Conservation (phyloP, 2,797 vertebrate genomes). For the Phrynocephalus vlangalii region DNA sequence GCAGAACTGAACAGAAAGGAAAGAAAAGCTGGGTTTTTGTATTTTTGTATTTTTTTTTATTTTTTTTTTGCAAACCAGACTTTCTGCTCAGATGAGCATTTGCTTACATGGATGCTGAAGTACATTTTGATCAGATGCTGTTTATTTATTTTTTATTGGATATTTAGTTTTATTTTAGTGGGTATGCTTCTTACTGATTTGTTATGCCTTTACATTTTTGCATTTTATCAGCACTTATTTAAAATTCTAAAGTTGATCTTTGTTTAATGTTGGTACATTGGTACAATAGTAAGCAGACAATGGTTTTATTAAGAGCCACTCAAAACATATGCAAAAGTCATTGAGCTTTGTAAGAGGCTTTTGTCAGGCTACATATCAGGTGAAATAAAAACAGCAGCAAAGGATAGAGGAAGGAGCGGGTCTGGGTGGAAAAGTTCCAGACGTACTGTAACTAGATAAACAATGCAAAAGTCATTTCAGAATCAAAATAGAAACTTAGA, state of each 20-base stretch:
- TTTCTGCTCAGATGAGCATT: background rate
- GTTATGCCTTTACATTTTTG: no score
- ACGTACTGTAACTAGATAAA: background rate
- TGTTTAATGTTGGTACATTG: no score
- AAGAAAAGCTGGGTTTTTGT: background rate
- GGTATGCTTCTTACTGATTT: no score
- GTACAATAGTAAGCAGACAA: background rate
- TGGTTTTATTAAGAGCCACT: background rate
- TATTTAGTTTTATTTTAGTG: no score
- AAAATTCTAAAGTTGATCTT: no score
- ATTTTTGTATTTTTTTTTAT: background rate
- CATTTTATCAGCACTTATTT: no score
- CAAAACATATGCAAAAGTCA: background rate
- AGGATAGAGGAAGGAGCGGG: background rate
- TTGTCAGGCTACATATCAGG: background rate
- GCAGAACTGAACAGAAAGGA: no score
- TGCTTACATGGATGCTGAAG: background rate
- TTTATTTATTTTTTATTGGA: background rate
- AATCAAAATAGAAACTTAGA: background rate
- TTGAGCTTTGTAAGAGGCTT: background rate
- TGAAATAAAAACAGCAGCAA: background rate
- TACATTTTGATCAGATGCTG: background rate
- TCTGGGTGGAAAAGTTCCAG: background rate
- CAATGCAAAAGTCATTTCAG: background rate
- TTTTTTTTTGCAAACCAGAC: background rate